A percentile compares a stretch with the other conserved stretches of the same genome.
phyloP scores from a whole-genome alignment of 2,888 invertebrate genomes.

The Luffia ferchaultella region DNA sequence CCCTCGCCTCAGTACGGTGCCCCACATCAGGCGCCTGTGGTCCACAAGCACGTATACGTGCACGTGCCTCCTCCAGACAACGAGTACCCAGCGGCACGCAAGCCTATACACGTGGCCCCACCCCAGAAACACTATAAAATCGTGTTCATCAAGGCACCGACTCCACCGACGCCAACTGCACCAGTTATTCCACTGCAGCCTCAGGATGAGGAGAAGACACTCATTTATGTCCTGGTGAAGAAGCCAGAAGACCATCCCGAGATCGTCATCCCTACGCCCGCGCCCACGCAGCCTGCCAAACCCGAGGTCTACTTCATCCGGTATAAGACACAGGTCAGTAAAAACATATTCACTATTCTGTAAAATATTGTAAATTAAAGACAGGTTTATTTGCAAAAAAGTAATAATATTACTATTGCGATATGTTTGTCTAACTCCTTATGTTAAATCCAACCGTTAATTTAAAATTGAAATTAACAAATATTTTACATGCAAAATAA shows the following conservation, averaged over 20 bases:
- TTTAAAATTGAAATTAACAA: no score
- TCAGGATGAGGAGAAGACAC: constrained; percentile 88
- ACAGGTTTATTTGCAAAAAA: no score
- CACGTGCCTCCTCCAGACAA: constrained; percentile 90
- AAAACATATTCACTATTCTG: no score
- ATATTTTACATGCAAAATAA: no score
- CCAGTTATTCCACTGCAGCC: constrained; percentile 74
- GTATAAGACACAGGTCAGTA: constrained; percentile 81
- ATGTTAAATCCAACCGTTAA: no score
- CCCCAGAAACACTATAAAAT: constrained; percentile 87
- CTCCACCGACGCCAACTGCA: constrained; percentile 69
- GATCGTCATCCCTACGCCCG: constrained; percentile 78
- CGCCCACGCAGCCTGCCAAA: constrained; percentile 86
- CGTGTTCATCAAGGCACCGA: constrained; percentile 81
- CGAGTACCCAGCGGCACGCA: constrained; percentile 73
- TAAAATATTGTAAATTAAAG: no score
- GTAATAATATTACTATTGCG: no score
- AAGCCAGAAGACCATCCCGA: constrained; percentile 87
- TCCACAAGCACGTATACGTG: constrained; percentile 91
- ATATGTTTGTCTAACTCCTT: no score
- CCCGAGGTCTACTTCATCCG: constrained; percentile 92
- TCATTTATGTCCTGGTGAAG: constrained; percentile 89
- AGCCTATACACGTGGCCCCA: constrained; percentile 55
- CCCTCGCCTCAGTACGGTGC: constrained; percentile 75
- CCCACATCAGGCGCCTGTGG: constrained; percentile 76